phyloP scores from a whole-genome alignment of 2,888 invertebrate genomes.

The Chaitophorus viminalis region DNA sequence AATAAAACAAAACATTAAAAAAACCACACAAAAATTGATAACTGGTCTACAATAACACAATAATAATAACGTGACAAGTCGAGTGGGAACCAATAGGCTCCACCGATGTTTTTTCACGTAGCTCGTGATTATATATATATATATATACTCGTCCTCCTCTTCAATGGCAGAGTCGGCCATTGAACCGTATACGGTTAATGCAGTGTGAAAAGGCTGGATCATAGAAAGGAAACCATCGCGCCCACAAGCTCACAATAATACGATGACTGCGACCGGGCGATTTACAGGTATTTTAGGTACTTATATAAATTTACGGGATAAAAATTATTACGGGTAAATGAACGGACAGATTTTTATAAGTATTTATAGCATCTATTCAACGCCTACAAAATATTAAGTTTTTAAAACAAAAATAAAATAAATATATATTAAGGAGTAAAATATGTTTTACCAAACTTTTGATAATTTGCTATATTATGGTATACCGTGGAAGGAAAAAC shows the following conservation, averaged over 20 bases:
- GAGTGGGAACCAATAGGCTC: slow-evolving; percentile 30
- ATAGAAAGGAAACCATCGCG: slow-evolving; percentile 8
- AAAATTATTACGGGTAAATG: neutral
- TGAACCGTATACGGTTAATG: slow-evolving; percentile 2
- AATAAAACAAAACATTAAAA: slow-evolving; percentile 19
- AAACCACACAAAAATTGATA: neutral
- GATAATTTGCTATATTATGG: too few species aligned
- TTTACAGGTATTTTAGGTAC: neutral
- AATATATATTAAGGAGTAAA: too few species aligned
- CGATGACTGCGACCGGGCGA: neutral
- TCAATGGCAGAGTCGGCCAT: slow-evolving; percentile 18
- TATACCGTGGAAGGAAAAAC: too few species aligned
- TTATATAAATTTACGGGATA: neutral
- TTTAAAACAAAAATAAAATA: too few species aligned
- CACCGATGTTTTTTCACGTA: slow-evolving; percentile 24
- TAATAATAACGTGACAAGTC: slow-evolving; percentile 11
- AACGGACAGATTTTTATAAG: neutral
- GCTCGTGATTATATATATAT: slow-evolving; percentile 40
- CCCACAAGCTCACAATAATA: neutral
- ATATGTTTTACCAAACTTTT: too few species aligned
- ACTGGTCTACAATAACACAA: slow-evolving; percentile 19
- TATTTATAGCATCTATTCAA: neutral
- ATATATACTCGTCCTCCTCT: neutral
- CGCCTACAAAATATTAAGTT: neutral
- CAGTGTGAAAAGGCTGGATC: neutral